These are phyloP conservation scores for Acleris sparsana DNA, from an alignment of 2,888 invertebrate species.

Conservation along the genomic window DNA sequence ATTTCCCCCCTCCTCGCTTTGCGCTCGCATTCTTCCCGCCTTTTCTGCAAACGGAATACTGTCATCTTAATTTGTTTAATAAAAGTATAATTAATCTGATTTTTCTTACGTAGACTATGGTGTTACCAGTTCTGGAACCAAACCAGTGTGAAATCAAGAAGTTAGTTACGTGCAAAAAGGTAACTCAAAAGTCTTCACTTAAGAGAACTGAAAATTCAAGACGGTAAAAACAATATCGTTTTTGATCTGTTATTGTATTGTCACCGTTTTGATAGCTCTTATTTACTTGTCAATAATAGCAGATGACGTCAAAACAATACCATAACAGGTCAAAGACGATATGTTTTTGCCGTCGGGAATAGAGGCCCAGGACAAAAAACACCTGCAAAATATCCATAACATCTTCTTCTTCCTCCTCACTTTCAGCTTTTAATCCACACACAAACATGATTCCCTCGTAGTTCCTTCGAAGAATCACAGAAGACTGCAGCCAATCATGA, in stretches of 20 bases:
- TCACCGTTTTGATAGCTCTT: too few species aligned
- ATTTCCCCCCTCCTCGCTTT: conserved; percentile 95
- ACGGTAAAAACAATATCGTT: too few species aligned
- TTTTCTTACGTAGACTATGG: neutral
- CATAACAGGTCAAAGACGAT: too few species aligned
- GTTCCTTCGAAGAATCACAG: neutral
- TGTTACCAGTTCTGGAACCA: too few species aligned
- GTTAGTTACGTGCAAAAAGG: neutral
- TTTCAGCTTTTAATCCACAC: conserved; percentile 79
- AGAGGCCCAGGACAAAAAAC: conserved; percentile 3
- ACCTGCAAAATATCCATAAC: conserved; percentile 79
- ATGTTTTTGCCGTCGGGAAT: too few species aligned
- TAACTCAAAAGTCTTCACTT: neutral
- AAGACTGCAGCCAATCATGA: neutral
- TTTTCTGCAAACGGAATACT: conserved; percentile 63
- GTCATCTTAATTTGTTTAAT: neutral
- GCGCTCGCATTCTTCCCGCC: conserved; percentile 96
- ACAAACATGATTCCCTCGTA: conserved; percentile 79
- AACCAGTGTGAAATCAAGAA: too few species aligned
- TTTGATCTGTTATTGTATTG: too few species aligned
- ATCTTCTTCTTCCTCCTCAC: conserved; percentile 85
- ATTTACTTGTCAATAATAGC: too few species aligned
- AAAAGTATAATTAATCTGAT: neutral
- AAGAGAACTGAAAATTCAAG: too few species aligned
- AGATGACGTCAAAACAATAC: too few species aligned